Evolutionary conservation across 2,888 invertebrate species (phyloP).

Genomic region (Antheraea assamensis): DNA sequence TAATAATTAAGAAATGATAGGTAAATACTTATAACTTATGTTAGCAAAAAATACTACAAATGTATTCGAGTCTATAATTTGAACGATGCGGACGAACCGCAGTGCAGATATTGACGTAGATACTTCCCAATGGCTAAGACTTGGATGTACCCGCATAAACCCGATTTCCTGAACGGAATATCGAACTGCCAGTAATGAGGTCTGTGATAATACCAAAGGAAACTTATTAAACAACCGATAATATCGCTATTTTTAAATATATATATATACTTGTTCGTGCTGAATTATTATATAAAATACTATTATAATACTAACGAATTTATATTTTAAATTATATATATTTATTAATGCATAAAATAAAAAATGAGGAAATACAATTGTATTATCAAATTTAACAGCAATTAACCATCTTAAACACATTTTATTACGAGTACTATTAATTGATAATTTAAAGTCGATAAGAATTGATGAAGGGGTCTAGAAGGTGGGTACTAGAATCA

Average conservation of each 20-base stretch:
- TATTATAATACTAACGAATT: background rate
- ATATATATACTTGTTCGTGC: background rate
- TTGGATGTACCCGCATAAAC: conserved; percentile 31
- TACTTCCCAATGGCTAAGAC: conserved; percentile 26
- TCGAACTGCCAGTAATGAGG: conserved; percentile 16
- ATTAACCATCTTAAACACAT: too few species aligned
- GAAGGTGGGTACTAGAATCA: too few species aligned
- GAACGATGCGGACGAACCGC: conserved; percentile 41
- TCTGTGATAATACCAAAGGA: conserved; percentile 10
- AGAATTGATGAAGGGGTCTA: too few species aligned
- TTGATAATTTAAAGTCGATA: too few species aligned
- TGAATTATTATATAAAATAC: background rate
- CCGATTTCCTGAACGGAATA: conserved; percentile 20
- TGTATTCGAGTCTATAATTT: conserved; percentile 25
- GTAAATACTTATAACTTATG: background rate
- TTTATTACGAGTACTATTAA: too few species aligned
- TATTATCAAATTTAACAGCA: too few species aligned
- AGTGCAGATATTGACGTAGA: conserved; percentile 36
- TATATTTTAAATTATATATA: too few species aligned
- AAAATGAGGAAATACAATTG: too few species aligned
- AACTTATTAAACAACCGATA: conserved; percentile 8
- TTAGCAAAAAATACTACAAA: background rate
- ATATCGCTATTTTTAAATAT: background rate
- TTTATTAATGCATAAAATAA: too few species aligned
- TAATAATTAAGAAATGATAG: background rate